Conservation (phyloP, 2,113 vertebrate species). For the Nothobranchius furzeri region DNA sequence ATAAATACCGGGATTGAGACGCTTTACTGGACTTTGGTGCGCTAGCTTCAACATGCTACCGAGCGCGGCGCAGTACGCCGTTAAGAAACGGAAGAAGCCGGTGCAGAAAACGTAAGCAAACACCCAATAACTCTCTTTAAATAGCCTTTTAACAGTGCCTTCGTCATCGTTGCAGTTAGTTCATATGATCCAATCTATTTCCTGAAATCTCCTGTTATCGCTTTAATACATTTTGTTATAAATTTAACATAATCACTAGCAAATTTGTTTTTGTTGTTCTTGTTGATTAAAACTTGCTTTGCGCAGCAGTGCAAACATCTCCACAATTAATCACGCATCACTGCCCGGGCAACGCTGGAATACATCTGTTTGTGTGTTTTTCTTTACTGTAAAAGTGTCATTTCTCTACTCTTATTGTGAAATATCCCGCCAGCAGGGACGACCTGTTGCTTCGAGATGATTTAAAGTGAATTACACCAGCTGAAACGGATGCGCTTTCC, state of each 20-base stretch:
- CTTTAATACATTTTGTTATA: too few relatives aligned
- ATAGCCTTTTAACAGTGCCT: too few relatives aligned
- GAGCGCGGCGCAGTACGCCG: slow-evolving; percentile 72
- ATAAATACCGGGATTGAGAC: slow-evolving; percentile 6
- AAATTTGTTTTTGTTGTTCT: not conserved
- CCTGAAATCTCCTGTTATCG: too few relatives aligned
- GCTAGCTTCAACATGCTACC: slow-evolving; percentile 56
- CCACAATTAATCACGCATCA: not conserved
- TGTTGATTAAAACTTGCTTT: slow-evolving; percentile 5
- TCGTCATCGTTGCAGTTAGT: too few relatives aligned
- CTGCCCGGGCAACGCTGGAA: slow-evolving; percentile 1
- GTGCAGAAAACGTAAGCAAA: slow-evolving; percentile 80
- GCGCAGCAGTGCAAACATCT: slow-evolving; percentile 39
- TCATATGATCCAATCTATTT: too few relatives aligned
- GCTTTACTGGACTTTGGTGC: slow-evolving; percentile 5
- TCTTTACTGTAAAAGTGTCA: not conserved
- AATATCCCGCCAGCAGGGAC: slow-evolving; percentile 4
- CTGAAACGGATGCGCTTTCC: slow-evolving; percentile 23
- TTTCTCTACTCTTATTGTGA: not conserved
- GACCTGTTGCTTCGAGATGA: slow-evolving; percentile 35
- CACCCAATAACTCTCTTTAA: not conserved
- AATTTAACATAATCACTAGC: too few relatives aligned
- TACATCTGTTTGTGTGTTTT: slow-evolving; percentile 6
- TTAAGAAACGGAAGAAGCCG: slow-evolving; percentile 82
- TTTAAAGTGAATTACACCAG: slow-evolving; percentile 44